A percentile compares a stretch with the other conserved stretches of the same genome.
Conservation (phyloP, 2,888 invertebrate species). For the Criorhina ranunculi region DNA sequence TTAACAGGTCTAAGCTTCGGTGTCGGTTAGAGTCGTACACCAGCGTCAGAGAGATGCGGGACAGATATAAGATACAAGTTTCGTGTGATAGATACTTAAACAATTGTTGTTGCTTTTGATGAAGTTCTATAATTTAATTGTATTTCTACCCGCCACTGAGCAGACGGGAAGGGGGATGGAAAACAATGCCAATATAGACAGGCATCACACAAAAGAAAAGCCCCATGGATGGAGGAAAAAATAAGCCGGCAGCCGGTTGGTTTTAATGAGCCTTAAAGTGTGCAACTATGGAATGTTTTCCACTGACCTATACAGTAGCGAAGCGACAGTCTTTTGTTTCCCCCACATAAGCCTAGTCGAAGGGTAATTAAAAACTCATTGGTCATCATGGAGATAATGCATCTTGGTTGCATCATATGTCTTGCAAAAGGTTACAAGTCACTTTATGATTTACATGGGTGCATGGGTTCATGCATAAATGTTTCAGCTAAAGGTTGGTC, state of each 20-base stretch:
- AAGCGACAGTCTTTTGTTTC: no score
- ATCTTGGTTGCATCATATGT: no score
- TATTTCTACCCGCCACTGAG: background rate
- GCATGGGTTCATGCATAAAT: no score
- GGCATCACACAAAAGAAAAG: slow-evolving; percentile 19
- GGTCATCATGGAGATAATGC: no score
- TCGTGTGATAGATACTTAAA: slow-evolving; percentile 19
- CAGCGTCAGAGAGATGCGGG: background rate
- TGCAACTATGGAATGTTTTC: background rate
- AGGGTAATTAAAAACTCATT: background rate
- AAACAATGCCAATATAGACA: background rate
- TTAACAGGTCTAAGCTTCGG: slow-evolving; percentile 52
- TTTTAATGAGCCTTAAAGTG: background rate
- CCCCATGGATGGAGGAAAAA: background rate
- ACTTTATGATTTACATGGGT: background rate
- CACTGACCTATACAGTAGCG: no score
- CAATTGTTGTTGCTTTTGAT: no score
- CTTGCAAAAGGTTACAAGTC: no score
- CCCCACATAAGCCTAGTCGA: background rate
- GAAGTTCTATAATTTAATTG: slow-evolving; percentile 31
- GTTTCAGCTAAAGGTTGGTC: background rate
- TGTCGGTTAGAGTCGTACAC: slow-evolving; percentile 3
- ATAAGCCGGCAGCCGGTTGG: background rate
- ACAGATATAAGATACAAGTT: slow-evolving; percentile 17
- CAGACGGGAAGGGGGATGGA: background rate